Base-by-base conservation (phyloP, 2,888 invertebrate species). In the Dasypolia templi region DNA sequence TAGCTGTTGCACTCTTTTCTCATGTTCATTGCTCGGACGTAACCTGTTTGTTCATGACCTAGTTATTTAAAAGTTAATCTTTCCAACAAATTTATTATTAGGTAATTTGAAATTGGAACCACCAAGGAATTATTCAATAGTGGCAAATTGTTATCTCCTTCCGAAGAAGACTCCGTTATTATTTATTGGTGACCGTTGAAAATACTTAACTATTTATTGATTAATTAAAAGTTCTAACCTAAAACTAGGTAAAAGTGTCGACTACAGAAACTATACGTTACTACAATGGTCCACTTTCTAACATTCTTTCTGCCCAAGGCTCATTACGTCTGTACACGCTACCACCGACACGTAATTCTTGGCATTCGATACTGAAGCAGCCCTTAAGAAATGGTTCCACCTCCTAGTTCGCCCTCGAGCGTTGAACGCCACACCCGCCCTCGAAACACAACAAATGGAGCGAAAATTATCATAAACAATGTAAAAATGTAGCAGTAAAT, bases 341-440 rank as follows among this genome's bases (percentile, higher is more conserved):
- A 87, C 79, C 71, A 77, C 77, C 86, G 84, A 87, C 87, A 91
- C 89, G 92, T 91, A 91, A 91, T 90, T 89, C 92, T 92, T 92
- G 91, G 92, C 92, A 94, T 93, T 93, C 92, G 87, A 93, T 90
- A 91, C 87, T 72, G 63, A 80, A 81, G 63, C 90, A 91, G 91
- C 94, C 93, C 93, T 92, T 92, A 91, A 93, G 92, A 93, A 94
- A 92, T 91, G 89, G 91, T 91, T 89, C 92, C 87, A 90, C 90
- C 86, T 89, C 87, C 83, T 91, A 94, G 95, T 95, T 87, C 87
- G 91, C 91, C 92, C 89, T 92, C 90, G 93, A 88, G 81, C 90
- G 92, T 89, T 93, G 92, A 77, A 84, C 91, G 84, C 85, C 89
- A 78, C 93, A 86, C 93, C 89, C 94, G 94, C 91, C 91, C 87